These are phyloP conservation scores for Lepilemur ruficaudatus DNA, from an alignment of 2,797 vertebrate genomes.

Conservation along the genomic window DNA sequence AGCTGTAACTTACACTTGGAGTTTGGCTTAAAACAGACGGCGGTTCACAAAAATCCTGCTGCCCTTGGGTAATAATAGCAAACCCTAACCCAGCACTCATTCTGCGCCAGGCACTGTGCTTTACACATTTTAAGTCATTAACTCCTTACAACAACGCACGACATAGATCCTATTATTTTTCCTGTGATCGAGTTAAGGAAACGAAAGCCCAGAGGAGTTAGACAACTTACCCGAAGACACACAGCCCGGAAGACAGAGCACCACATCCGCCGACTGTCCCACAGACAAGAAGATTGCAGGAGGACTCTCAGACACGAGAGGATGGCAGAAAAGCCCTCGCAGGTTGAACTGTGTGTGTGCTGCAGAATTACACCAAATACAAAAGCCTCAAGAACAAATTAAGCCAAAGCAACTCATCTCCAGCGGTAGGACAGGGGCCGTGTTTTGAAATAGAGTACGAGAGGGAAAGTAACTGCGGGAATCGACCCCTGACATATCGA, in stretches of 20 bases:
- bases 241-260: background rate
- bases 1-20: background rate
- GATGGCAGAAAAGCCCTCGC: background rate
- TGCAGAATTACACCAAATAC: background rate
- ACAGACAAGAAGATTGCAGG: background rate
- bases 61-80: background rate
- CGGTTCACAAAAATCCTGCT: background rate
- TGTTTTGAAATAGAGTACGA: background rate
- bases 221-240: background rate
- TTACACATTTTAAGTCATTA: background rate
- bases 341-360: background rate
- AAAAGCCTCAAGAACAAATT: background rate
- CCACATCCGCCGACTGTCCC: background rate
- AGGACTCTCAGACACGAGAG: background rate
- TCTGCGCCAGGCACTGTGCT: background rate
- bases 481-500: background rate
- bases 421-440: background rate
- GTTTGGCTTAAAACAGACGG: background rate
- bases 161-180: background rate
- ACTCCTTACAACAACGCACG: background rate
- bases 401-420: background rate
- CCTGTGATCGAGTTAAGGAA: background rate
- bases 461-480: background rate
- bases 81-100: background rate
- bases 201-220: background rate